Base-by-base conservation (phyloP, 2,113 vertebrate genomes). In the Coracopsis vasa region DNA sequence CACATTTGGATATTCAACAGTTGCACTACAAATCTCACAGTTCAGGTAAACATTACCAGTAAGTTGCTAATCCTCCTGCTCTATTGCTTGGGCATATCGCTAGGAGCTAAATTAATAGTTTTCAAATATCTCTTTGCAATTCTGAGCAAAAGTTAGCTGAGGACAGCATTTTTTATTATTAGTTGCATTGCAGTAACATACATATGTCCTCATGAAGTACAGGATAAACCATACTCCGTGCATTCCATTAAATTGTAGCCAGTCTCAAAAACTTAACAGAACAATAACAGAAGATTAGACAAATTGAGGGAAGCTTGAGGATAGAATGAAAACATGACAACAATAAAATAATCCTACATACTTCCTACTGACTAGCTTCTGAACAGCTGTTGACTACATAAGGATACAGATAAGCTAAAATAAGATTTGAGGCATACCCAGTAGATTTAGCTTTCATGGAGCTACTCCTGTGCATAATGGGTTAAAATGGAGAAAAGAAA, bases 381-480 rank as follows among this genome's bases (percentile, higher is more conserved):
- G 41, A 54, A 48, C 17, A 88, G n/a, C 21, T 64, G 15, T 31
- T 7, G 31, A 23, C 7, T 44, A 14, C 33, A 54, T 33, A 50
- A 74, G 58, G 88, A 25, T 5, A n/a, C 14, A 56, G 53, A 5
- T 13, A 27, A 41, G 8, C 23, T 53, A 37, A 81, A 60, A 23
- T 29, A 19, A 44, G 24, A 65, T 48, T 37, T 20, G 17, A 86
- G 15, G 44, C 1, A 0, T 6, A n/a, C 13, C 39, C 23, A 61
- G 35, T 11, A 56, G 31, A 31, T 4, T 13, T 5, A 48, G 31
- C 18, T 58, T 20, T 16, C 33, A 27, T 13, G 10, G 5, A 54
- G 0, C 0, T 29, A 16, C 37, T 66, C 47, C 42, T 5, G 7
- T 12, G 20, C 27, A 29, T 16, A 54, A 16, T 3, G 2, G 15